A percentile compares a stretch with the other conserved stretches of the same genome.
phyloP scores from a whole-genome alignment of 1,140 invertebrate genomes.

The Reticulitermes speratus region DNA sequence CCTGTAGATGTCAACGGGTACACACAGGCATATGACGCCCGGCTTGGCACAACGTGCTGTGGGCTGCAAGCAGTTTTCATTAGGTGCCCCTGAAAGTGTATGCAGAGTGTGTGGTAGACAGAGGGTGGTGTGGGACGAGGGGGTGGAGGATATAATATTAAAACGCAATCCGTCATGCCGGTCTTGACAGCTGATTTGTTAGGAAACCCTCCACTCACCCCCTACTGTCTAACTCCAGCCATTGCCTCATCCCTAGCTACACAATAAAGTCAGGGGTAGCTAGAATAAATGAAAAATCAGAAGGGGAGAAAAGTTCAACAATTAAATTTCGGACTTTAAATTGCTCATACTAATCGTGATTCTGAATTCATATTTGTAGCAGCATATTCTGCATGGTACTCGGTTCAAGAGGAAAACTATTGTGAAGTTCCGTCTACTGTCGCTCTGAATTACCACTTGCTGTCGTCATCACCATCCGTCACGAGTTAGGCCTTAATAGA shows the following conservation, averaged over 20 bases:
- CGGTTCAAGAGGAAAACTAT: too few relatives aligned
- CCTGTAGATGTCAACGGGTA: neutral
- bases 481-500: too few relatives aligned
- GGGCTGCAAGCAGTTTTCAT: neutral
- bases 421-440: too few relatives aligned
- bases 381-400: neutral
- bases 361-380: neutral
- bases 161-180: constrained; percentile 13
- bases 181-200: constrained; percentile 8
- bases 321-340: neutral
- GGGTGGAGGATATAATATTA: neutral
- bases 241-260: neutral
- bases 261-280: neutral
- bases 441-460: too few relatives aligned
- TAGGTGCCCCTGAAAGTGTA: neutral
- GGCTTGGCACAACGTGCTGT: too few relatives aligned
- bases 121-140: neutral
- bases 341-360: neutral
- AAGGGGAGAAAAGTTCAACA: neutral
- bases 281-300: neutral
- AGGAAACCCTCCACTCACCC: neutral
- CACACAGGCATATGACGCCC: neutral
- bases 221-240: neutral
- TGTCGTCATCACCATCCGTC: too few relatives aligned
- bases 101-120: neutral